Evolutionary conservation across 2,888 invertebrate genomes (phyloP).

Genomic region (Villa cingulata): DNA sequence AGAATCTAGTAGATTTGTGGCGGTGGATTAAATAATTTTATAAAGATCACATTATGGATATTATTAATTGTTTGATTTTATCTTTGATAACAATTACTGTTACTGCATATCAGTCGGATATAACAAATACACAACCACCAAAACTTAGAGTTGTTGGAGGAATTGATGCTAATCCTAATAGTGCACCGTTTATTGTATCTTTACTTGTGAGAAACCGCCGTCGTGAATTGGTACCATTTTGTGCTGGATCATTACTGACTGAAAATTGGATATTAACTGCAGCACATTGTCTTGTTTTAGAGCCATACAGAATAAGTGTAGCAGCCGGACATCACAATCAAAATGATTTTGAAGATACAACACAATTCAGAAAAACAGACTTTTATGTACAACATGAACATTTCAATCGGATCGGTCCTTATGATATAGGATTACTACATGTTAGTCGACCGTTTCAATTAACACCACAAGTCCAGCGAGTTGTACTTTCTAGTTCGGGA

Average conservation of each 20-base stretch:
- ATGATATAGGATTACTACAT: slow-evolving; percentile 13
- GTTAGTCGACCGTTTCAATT: slow-evolving; percentile 9
- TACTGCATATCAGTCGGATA: too few species aligned
- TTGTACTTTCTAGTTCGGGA: slow-evolving; percentile 2
- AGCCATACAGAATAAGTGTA: slow-evolving; percentile 5
- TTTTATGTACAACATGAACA: slow-evolving; percentile 4
- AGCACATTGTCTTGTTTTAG: slow-evolving; percentile 12
- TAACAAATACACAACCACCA: too few species aligned
- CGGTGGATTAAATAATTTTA: too few species aligned
- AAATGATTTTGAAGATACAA: not conserved
- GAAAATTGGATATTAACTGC: slow-evolving; percentile 13
- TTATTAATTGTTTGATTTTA: too few species aligned
- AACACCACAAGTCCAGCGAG: slow-evolving; percentile 6
- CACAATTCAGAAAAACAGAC: slow-evolving; percentile 6
- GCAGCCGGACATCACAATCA: slow-evolving; percentile 9
- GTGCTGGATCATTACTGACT: slow-evolving; percentile 12
- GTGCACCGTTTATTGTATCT: slow-evolving; percentile 38
- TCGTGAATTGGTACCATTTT: slow-evolving; percentile 1
- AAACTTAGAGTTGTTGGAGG: slow-evolving; percentile 26
- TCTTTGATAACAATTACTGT: too few species aligned
- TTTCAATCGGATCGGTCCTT: slow-evolving; percentile 10
- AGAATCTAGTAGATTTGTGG: too few species aligned
- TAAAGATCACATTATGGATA: too few species aligned
- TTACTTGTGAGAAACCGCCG: not conserved
- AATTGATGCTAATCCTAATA: slow-evolving; percentile 27